phyloP scores from a whole-genome alignment of 2,888 invertebrate genomes.

The Ametastegia equiseti region DNA sequence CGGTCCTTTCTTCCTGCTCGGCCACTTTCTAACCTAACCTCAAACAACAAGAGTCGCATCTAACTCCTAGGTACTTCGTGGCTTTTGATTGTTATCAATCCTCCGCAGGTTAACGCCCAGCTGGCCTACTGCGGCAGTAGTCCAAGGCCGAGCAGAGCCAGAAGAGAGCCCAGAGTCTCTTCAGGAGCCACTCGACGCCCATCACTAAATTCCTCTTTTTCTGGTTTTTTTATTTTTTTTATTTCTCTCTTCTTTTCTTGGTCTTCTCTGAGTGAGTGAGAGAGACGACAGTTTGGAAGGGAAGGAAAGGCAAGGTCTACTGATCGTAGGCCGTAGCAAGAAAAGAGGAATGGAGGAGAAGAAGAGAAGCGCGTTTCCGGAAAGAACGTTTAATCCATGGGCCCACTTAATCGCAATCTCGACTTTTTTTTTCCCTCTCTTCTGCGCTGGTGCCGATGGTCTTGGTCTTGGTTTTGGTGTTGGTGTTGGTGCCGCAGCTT shows the following conservation, averaged over 20 bases:
- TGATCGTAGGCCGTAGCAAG: background rate
- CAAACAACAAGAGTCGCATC: background rate
- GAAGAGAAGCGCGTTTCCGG: conserved; percentile 6
- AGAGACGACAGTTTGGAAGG: background rate
- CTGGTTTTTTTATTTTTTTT: background rate
- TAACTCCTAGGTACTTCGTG: background rate
- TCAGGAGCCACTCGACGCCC: background rate
- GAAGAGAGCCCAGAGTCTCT: background rate
- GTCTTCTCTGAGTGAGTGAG: background rate
- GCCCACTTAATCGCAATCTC: conserved; percentile 49
- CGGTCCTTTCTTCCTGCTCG: background rate
- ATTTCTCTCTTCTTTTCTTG: background rate
- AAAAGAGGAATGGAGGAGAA: background rate
- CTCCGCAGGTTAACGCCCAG: conserved; percentile 37
- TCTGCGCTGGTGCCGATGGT: background rate
- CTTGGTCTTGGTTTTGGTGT: too few species aligned
- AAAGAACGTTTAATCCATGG: conserved; percentile 43
- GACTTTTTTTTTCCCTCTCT: conserved; percentile 1
- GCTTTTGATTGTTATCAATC: conserved; percentile 13
- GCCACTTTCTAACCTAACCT: background rate
- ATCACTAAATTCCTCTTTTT: background rate
- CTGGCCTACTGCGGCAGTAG: conserved; percentile 40
- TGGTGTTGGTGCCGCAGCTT: background rate
- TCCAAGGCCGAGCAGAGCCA: conserved; percentile 35
- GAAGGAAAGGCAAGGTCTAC: background rate